Percentiles rank a stretch among this genome's conserved stretches.
phyloP scores from a whole-genome alignment of 2,797 vertebrate genomes.

The Megaceryle alcyon region DNA sequence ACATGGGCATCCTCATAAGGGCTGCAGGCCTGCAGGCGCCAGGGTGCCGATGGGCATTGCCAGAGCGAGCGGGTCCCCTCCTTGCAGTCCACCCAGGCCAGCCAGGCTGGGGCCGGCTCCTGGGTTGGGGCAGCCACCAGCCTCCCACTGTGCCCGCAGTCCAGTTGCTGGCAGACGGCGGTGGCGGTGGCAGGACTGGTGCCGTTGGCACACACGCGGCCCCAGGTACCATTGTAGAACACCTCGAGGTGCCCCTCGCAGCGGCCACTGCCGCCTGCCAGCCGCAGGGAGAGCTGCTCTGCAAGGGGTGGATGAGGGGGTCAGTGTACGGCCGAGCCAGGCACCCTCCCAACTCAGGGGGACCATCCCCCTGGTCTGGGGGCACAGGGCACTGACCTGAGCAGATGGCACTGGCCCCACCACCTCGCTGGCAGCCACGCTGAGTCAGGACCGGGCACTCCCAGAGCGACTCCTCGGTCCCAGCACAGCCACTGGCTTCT shows the following conservation, averaged over 20 bases:
- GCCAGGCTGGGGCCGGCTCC: not conserved
- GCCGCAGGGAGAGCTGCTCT: not conserved
- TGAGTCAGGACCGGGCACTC: not conserved
- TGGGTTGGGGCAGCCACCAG: rapidly evolving
- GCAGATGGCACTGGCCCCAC: not conserved
- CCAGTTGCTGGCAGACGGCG: not conserved
- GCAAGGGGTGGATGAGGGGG: not conserved
- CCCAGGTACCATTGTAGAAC: not conserved
- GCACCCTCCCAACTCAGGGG: too few species aligned
- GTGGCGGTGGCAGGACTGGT: rapidly evolving
- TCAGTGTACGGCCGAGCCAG: not conserved
- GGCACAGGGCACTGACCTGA: not conserved
- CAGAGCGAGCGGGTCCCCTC: not conserved
- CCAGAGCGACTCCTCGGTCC: conserved; percentile 18
- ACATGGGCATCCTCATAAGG: rapidly evolving
- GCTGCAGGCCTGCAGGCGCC: not conserved
- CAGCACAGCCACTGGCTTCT: conserved; percentile 32
- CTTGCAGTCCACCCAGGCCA: conserved; percentile 21
- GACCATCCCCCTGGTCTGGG: rapidly evolving
- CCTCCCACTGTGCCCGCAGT: rapidly evolving
- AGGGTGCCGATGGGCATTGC: not conserved
- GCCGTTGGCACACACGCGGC: not conserved
- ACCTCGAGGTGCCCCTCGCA: conserved; percentile 1
- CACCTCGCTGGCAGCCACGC: rapidly evolving
- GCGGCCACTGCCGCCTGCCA: not conserved